Evolutionary conservation across 2,888 invertebrate species (phyloP), one percentile per base, ranked within the genome.

Genomic region (Ophion ventricosus): DNA sequence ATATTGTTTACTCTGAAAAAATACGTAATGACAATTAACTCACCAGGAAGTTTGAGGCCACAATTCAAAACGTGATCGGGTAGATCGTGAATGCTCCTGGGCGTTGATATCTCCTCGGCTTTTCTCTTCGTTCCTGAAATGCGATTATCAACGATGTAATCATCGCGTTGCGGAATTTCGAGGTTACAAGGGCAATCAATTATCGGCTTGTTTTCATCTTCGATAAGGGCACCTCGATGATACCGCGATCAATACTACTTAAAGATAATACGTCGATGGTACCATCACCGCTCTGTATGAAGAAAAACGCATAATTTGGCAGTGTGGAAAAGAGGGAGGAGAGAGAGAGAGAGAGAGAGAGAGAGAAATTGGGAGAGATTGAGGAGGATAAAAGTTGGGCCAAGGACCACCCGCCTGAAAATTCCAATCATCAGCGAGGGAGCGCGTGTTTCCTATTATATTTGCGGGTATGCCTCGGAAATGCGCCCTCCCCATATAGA

Each of bases 11-110:
- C n/a, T 14, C 8, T 14, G 17, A 1, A 2, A 23, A 4, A 73
- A n/a, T 61, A 61, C 23, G 35, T 2, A 20, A 35, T n/a, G 43
- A 67, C 11, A 11, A 26, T 63, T 49, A n/a, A 91, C 94, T 94
- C 94, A 96, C 96, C 96, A 93, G 96, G 96, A 91, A 96, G 94
- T 93, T 95, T 95, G 90, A 96, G 95, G 89, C 96, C 96, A 86
- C 96, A 95, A 94, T 95, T 95, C 87, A 96, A 94, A 85, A 96
- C 94, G 90, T 95, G 95, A 92, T 96, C 96, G 83, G 96, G 95
- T 88, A 96, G 93, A 90, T 96, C 96, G 83, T 94, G 94, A 90
- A 96, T 95, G 87, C 94, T 94, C 91, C 95, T 95, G 85, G 96
- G 96, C 87, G 94, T 94, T 88, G 94, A 92, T 79, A 95, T 93